phyloP scores from a whole-genome alignment of 2,113 vertebrate species.

The Ammodramus savannarum region DNA sequence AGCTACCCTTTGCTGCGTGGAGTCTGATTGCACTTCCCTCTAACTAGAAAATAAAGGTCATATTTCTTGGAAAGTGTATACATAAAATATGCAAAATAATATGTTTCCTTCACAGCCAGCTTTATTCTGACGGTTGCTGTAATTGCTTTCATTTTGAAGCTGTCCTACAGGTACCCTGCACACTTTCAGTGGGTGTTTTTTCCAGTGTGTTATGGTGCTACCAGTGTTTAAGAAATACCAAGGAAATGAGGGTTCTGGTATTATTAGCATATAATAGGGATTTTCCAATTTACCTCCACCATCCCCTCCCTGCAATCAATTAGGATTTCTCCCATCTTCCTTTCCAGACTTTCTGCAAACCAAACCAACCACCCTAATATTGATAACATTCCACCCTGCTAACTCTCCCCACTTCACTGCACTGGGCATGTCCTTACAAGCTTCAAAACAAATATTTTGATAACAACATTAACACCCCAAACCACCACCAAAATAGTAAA shows the following conservation, averaged over 20 bases:
- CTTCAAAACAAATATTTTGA: not conserved
- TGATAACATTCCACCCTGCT: not conserved
- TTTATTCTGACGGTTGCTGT: conserved; percentile 64
- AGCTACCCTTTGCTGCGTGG: conserved; percentile 66
- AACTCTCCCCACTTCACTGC: not conserved
- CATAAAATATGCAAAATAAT: conserved; percentile 78
- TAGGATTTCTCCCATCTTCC: not conserved
- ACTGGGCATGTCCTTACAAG: not conserved
- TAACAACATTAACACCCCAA: not conserved
- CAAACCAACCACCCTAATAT: not conserved
- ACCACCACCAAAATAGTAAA: not conserved
- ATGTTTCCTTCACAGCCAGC: conserved; percentile 64
- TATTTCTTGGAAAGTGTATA: conserved; percentile 75
- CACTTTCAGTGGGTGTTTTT: conserved; percentile 9
- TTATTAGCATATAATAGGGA: not conserved
- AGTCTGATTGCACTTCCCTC: conserved; percentile 72
- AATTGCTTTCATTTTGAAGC: conserved; percentile 67
- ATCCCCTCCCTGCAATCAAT: not conserved
- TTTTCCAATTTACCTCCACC: not conserved
- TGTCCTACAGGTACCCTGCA: conserved; percentile 50
- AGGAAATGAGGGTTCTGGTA: not conserved
- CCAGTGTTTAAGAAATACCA: not conserved
- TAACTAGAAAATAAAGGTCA: conserved; percentile 76
- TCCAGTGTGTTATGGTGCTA: not conserved
- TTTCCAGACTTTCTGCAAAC: not conserved